A percentile compares a stretch with the other conserved stretches of the same genome.
These are phyloP conservation scores for Propithecus coquereli DNA, from an alignment of 2,113 vertebrate species.

Conservation along the genomic window DNA sequence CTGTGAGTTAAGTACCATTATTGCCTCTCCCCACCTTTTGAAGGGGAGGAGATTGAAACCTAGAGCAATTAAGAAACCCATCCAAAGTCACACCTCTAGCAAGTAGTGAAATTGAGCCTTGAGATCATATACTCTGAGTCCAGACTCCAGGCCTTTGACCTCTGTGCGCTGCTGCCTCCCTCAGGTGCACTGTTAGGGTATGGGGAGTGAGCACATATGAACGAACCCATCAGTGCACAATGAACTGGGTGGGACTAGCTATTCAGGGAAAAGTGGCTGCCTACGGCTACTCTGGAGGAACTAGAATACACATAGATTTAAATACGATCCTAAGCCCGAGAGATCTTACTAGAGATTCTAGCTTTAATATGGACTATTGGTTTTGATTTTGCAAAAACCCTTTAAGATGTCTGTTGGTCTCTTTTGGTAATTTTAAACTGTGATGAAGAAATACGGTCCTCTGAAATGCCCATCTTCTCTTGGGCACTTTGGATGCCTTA, in stretches of 20 bases:
- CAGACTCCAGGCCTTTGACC: too few relatives aligned
- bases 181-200: accelerated
- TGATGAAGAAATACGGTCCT: neutral
- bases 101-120: neutral
- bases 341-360: neutral
- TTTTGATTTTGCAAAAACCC: neutral
- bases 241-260: neutral
- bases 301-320: neutral
- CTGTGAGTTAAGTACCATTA: neutral
- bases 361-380: neutral
- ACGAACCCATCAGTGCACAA: neutral
- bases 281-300: neutral
- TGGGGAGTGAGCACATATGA: neutral
- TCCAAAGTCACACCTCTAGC: neutral
- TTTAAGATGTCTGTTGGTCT: neutral
- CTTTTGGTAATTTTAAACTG: neutral
- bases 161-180: accelerated
- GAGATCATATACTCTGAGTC: neutral
- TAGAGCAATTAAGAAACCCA: neutral
- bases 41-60: neutral
- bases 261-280: neutral
- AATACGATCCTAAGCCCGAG: neutral
- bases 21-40: neutral
- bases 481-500: neutral
- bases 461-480: neutral